Base-by-base conservation (phyloP, 2,113 vertebrate genomes). In the Oreotrochilus melanogaster region DNA sequence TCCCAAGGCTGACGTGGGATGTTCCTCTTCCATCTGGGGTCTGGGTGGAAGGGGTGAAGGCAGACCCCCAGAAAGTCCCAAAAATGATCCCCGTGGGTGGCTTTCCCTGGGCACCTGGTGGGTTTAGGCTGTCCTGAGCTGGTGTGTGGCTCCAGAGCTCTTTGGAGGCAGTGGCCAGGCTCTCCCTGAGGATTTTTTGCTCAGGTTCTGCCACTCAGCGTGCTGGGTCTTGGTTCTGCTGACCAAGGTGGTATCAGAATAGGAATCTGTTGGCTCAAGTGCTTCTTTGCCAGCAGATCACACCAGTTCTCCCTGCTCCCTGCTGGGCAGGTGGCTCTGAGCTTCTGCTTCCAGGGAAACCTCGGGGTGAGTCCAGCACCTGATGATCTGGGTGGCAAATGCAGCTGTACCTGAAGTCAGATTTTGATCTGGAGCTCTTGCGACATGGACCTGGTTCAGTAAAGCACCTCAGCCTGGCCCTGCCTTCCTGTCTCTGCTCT, bases 361-460 rank as follows among this genome's bases (percentile, higher is more conserved):
- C 71, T 73, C 10, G 2, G 56, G 58, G 65, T 27, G 6, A 2
- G 1, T 11, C 70, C 54, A 23, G 66, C 8, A 0, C 66, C 43
- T 43, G 35, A 1, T 35, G n/a, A 8, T 27, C 62, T 12, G 0
- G 1, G 70, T 31, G 74, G 37, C 30, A 14, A 10, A 5, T 1
- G 12, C 73, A 2, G 31, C 2, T 21, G 35, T 54, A 37, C 33
- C 89, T 11, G 47, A 4, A 19, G 76, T 7, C 50, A 18, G 25
- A 4, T 18, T 76, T 37, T 70, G 67, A 48, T 45, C 64, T 35
- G 56, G 19, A 14, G 25, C 0, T 42, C 60, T 78, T 42, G 31
- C 1, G 3, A 10, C 35, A 15, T 1, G 12, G 48, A 9, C 1
- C 51, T 27, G 30, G 56, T 22, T 37, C 60, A 21, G 30, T 4